phyloP scores from a whole-genome alignment of 2,797 vertebrate genomes.

The Cirrhinus mrigala region DNA sequence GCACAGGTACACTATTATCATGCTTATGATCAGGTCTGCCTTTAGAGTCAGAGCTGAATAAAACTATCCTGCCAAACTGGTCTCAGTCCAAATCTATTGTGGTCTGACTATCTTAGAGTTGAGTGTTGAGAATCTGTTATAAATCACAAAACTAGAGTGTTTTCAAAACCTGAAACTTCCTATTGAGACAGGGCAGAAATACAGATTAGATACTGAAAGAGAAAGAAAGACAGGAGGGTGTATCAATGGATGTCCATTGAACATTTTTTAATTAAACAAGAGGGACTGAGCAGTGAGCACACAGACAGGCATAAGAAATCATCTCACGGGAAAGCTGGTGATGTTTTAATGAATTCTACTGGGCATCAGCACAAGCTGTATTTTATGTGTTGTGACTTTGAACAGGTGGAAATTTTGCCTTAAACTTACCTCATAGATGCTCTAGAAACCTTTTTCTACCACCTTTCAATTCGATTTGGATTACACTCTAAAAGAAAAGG shows the following conservation, averaged over 20 bases:
- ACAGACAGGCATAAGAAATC: not conserved
- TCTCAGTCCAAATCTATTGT: slow-evolving; percentile 28
- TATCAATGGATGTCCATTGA: slow-evolving; percentile 1
- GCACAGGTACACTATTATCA: slow-evolving; percentile 7
- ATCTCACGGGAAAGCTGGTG: not conserved
- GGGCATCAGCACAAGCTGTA: slow-evolving; percentile 9
- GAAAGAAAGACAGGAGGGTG: slow-evolving; percentile 2
- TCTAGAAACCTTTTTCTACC: not conserved
- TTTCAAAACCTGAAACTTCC: slow-evolving; percentile 24
- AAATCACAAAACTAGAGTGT: slow-evolving; percentile 6
- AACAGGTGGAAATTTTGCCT: not conserved
- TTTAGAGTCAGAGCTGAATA: slow-evolving; percentile 20
- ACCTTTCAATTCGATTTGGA: not conserved
- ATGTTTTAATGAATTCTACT: slow-evolving; percentile 44
- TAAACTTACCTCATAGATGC: slow-evolving; percentile 13
- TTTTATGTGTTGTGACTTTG: slow-evolving; percentile 34
- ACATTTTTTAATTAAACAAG: slow-evolving; percentile 28
- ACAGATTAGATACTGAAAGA: not conserved
- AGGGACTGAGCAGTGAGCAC: slow-evolving; percentile 12
- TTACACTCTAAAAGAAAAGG: not conserved
- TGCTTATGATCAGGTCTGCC: slow-evolving; percentile 10
- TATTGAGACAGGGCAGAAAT: not conserved
- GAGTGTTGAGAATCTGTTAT: slow-evolving; percentile 22
- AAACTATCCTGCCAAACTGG: slow-evolving; percentile 14
- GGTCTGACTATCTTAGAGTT: slow-evolving; percentile 34